Conservation (phyloP, 2,113 vertebrate genomes). For the Crocuta crocuta region DNA sequence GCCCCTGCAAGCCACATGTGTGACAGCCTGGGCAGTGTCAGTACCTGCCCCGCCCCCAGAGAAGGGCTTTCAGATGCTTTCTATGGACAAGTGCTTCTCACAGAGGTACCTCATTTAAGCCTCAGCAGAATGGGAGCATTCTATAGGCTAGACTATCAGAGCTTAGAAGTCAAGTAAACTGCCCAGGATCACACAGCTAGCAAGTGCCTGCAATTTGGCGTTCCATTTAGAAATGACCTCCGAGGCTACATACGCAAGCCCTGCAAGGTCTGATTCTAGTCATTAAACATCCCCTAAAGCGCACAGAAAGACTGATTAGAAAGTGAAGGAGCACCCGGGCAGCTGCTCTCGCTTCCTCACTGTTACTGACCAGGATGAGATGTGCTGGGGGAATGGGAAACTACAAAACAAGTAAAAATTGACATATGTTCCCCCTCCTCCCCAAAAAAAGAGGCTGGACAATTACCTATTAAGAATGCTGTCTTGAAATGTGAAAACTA, state of each 20-base stretch:
- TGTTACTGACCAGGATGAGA: not conserved
- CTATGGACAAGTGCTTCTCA: not conserved
- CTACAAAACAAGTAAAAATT: not conserved
- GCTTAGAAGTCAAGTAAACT: conserved; percentile 4
- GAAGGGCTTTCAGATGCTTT: not conserved
- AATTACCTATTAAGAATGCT: conserved; percentile 71
- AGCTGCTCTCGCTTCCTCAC: not conserved
- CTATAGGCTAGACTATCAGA: not conserved
- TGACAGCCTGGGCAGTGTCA: not conserved
- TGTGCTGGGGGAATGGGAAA: not conserved
- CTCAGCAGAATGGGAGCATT: not conserved
- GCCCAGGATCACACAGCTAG: not conserved
- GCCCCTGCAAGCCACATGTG: not conserved
- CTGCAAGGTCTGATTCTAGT: not conserved
- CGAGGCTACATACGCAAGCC: not conserved
- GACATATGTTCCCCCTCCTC: not conserved
- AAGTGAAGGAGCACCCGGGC: not conserved
- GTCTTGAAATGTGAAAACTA: conserved; percentile 76
- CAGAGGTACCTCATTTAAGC: not conserved
- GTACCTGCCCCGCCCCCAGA: too few relatives aligned
- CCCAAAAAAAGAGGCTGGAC: conserved; percentile 61
- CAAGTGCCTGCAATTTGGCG: not conserved
- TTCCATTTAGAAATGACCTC: conserved; percentile 28
- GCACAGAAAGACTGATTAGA: not conserved
- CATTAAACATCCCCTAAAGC: conserved; percentile 34